These are phyloP conservation scores for Melanostoma mellinum DNA, from an alignment of 2,888 invertebrate species.

Conservation along the genomic window DNA sequence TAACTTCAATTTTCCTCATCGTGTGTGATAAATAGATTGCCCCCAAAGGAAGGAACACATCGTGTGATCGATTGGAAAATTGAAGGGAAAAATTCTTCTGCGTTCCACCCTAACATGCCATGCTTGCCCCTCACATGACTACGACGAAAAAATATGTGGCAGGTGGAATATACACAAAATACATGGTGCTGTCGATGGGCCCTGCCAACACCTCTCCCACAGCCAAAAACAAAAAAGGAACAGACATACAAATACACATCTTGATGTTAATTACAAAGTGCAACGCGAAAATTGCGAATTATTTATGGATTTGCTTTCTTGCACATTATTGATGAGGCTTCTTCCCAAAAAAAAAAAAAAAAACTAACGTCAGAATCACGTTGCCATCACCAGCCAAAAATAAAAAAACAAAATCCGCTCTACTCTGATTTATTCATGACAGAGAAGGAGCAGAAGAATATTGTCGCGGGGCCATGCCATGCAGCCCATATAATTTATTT, in stretches of 20 bases:
- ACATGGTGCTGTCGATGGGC: not conserved
- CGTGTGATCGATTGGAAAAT: slow-evolving; percentile 55
- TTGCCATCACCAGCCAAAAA: not conserved
- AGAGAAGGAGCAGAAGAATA: not conserved
- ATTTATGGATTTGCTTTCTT: slow-evolving; percentile 59
- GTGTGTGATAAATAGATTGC: slow-evolving; percentile 56
- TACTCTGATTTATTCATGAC: slow-evolving; percentile 39
- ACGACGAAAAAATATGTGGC: slow-evolving; percentile 3
- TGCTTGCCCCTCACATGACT: not conserved
- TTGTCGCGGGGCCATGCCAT: not conserved
- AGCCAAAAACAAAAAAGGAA: not conserved
- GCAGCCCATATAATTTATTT: slow-evolving; percentile 49
- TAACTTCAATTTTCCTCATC: slow-evolving; percentile 60
- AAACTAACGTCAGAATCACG: not conserved
- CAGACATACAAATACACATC: not conserved
- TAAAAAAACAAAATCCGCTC: not conserved
- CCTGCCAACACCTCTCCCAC: not conserved
- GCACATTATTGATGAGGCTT: slow-evolving; percentile 54
- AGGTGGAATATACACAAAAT: slow-evolving; percentile 33
- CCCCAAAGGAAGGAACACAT: slow-evolving; percentile 26
- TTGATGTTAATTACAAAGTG: slow-evolving; percentile 53
- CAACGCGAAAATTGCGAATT: slow-evolving; percentile 47
- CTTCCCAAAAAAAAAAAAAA: slow-evolving; percentile 23
- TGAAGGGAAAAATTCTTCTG: slow-evolving; percentile 19
- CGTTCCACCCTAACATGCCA: not conserved